These are phyloP conservation scores for Pogonophryne albipinna DNA, from an alignment of 2,797 vertebrate genomes.

Conservation along the genomic window DNA sequence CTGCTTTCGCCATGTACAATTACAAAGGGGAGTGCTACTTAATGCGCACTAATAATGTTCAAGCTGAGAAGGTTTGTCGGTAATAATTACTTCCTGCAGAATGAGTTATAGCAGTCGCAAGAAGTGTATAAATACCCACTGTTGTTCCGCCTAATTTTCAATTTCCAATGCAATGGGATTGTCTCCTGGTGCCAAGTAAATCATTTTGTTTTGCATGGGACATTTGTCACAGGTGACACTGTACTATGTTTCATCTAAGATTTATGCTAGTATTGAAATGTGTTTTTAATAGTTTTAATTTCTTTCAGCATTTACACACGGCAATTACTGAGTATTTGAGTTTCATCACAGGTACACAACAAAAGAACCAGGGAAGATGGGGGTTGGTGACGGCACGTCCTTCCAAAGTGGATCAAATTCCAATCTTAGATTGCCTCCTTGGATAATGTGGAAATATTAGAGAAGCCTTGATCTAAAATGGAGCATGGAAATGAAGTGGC, in stretches of 20 bases:
- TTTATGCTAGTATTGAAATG: conserved; percentile 35
- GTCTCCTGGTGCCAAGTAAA: conserved; percentile 64
- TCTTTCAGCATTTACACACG: conserved; percentile 19
- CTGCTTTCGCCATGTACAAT: conserved; percentile 89
- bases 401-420: conserved; percentile 85
- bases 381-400: conserved; percentile 58
- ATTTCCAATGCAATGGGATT: conserved; percentile 65
- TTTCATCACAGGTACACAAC: conserved; percentile 65
- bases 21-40: conserved; percentile 90
- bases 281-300: conserved; percentile 29
- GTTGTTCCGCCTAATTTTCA: conserved; percentile 77
- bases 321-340: conserved; percentile 38
- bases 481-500: conserved; percentile 87
- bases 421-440: conserved; percentile 86
- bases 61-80: conserved; percentile 90
- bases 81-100: conserved; percentile 91
- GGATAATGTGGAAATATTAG: conserved; percentile 86
- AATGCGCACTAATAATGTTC: conserved; percentile 90
- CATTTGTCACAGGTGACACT: conserved; percentile 67
- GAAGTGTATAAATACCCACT: conserved; percentile 82
- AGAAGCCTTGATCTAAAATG: conserved; percentile 86
- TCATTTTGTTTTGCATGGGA: conserved; percentile 58
- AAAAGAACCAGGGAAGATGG: conserved; percentile 31
- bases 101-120: conserved; percentile 84
- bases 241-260: conserved; percentile 32